Base-by-base conservation (phyloP, 2,113 vertebrate genomes). In the Actenoides lindsayi region DNA sequence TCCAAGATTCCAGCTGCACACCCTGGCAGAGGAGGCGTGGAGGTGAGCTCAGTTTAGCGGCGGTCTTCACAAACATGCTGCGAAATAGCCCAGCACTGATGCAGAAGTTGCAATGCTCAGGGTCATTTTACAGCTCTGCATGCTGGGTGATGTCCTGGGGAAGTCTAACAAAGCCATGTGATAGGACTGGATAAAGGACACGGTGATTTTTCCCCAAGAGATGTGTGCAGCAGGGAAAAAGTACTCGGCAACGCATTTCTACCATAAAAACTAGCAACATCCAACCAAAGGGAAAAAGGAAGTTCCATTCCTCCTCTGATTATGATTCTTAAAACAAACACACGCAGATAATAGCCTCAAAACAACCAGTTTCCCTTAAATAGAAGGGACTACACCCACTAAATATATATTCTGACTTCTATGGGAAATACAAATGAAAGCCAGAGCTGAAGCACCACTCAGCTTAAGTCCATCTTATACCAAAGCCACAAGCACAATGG, bases 281-380 rank as follows among this genome's bases (percentile, higher is more conserved):
- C 48, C 39, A 94, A 50, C 12, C 35, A 42, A 65, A 42, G 57
- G 90, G 64, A 42, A 88, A 82, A 79, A 89, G 85, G 74, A 92
- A 94, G 75, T 75, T 85, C 56, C 89, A 94, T 75, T 96, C 41
- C 70, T 89, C 56, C 81, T 90, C 41, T 68, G 90, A 65, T 68
- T 64, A 69, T 24, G 64, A 76, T 68, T 46, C 63, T 88, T 59
- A 59, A 83, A 94, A 95, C 85, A 86, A 88, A 95, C 60, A 44
- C 77, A 70, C 2, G 78, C 81, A 94, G 81, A 83, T 64, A 63
- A 92, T 39, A 59, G 75, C 76, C 64, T 78, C 46, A 37, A 67
- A 91, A 83, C 57, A 59, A 92, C 67, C 67, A 92, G 74, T 62
- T 76, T 80, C 68, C 83, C 94, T 93, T 69, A 69, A 84, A 59